Evolutionary conservation across 2,797 vertebrate species (phyloP).

Genomic region (Neoniphon sammara): DNA sequence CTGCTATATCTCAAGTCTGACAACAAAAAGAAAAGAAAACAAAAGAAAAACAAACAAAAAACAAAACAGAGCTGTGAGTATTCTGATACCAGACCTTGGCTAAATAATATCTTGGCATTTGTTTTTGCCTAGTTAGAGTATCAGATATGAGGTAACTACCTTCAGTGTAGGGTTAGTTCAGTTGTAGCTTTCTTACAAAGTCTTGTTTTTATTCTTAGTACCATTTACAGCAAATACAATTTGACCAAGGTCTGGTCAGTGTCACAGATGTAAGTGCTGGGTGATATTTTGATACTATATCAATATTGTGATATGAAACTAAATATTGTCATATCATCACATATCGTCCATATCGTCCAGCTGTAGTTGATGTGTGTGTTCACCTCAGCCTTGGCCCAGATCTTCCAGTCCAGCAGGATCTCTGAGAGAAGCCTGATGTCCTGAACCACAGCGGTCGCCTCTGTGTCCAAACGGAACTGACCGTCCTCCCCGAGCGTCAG

Average conservation of each 20-base stretch:
- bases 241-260: not conserved
- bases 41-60: not conserved
- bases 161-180: no score
- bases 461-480: slow-evolving; percentile 86
- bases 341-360: no score
- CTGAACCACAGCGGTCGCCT: slow-evolving; percentile 91
- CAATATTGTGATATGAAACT: no score
- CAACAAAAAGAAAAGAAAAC: no score
- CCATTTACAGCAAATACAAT: no score
- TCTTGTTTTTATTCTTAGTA: not conserved
- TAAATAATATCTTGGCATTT: not conserved
- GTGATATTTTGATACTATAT: no score
- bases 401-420: slow-evolving; percentile 96
- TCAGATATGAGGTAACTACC: no score
- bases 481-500: slow-evolving; percentile 86
- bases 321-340: no score
- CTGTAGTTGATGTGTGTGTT: not conserved
- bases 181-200: no score
- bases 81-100: not conserved
- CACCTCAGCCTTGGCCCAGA: slow-evolving; percentile 97
- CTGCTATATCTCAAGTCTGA: not conserved
- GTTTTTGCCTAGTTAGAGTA: not conserved
- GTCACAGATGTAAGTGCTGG: no score
- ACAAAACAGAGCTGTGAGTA: not conserved
- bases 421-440: slow-evolving; percentile 91